Evolutionary conservation across 92 coral and sea anemone genomes (phyloP).

Genomic region (Bergia sp.): DNA sequence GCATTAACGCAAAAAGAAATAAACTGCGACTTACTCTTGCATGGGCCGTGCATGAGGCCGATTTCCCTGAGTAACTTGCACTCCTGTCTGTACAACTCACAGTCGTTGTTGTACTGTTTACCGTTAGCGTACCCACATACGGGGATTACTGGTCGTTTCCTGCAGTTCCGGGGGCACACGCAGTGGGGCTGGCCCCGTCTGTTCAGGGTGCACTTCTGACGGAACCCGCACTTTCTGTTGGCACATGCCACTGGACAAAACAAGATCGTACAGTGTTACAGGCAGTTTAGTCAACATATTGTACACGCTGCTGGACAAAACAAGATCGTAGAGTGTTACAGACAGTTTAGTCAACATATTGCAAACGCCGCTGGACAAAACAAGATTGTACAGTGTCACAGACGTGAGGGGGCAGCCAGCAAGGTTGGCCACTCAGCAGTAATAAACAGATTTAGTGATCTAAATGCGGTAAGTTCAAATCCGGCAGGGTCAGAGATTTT

Average conservation of each 20-base stretch:
- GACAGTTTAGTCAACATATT: background rate
- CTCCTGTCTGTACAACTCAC: conserved; percentile 83
- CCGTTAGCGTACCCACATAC: conserved; percentile 93
- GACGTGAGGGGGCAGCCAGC: background rate
- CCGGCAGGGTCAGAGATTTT: too few species aligned
- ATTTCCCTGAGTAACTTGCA: conserved; percentile 72
- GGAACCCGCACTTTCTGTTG: conserved; percentile 80
- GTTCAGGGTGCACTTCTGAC: conserved; percentile 70
- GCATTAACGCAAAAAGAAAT: background rate
- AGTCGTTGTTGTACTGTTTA: conserved; percentile 84
- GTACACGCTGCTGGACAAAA: conserved; percentile 61
- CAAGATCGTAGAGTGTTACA: background rate
- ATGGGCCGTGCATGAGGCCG: conserved; percentile 77
- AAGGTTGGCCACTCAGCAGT: too few species aligned
- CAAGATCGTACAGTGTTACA: background rate
- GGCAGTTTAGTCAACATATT: too few species aligned
- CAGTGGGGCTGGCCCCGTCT: conserved; percentile 72
- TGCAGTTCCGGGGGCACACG: conserved; percentile 80
- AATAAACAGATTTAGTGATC: too few species aligned
- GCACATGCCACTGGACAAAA: conserved; percentile 64
- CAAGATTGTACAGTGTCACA: background rate
- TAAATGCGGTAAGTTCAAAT: too few species aligned
- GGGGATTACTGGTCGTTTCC: conserved; percentile 57
- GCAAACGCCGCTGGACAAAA: conserved; percentile 60
- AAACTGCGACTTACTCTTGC: conserved; percentile 77